Evolutionary conservation across 2,888 invertebrate species (phyloP).

Genomic region (Endomychus coccineus): DNA sequence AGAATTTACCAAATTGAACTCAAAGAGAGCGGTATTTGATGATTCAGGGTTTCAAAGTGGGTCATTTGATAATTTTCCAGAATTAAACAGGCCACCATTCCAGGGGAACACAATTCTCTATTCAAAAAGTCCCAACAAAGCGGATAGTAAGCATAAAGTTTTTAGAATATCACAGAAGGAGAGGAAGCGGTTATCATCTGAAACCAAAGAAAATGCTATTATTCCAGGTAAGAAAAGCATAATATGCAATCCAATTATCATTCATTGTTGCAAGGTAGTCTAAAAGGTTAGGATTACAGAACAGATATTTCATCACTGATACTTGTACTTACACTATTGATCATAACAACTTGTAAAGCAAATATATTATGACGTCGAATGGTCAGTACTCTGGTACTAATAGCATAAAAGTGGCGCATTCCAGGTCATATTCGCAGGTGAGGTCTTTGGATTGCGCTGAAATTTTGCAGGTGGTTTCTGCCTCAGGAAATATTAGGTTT

Average conservation of each 20-base stretch:
- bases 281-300: too few species aligned
- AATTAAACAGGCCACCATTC: slow-evolving; percentile 30
- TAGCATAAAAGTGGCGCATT: too few species aligned
- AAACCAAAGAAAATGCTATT: slow-evolving; percentile 31
- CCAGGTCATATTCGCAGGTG: too few species aligned
- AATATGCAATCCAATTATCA: background rate
- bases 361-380: too few species aligned
- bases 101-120: slow-evolving; percentile 12
- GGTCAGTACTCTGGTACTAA: too few species aligned
- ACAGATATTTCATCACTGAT: too few species aligned
- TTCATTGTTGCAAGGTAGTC: background rate
- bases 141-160: slow-evolving; percentile 34
- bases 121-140: slow-evolving; percentile 29
- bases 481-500: too few species aligned
- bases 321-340: too few species aligned
- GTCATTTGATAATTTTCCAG: slow-evolving; percentile 35
- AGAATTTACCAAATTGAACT: slow-evolving; percentile 10
- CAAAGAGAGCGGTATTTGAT: slow-evolving; percentile 9
- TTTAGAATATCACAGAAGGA: slow-evolving; percentile 58
- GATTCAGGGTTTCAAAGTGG: slow-evolving; percentile 16
- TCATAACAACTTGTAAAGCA: background rate
- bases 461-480: too few species aligned
- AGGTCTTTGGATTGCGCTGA: too few species aligned
- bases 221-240: slow-evolving; percentile 15
- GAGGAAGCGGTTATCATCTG: slow-evolving; percentile 52